Evolutionary conservation across 2,113 vertebrate genomes (phyloP), one percentile per base, ranked within the genome.

Genomic region (Tachysurus vachellii): DNA sequence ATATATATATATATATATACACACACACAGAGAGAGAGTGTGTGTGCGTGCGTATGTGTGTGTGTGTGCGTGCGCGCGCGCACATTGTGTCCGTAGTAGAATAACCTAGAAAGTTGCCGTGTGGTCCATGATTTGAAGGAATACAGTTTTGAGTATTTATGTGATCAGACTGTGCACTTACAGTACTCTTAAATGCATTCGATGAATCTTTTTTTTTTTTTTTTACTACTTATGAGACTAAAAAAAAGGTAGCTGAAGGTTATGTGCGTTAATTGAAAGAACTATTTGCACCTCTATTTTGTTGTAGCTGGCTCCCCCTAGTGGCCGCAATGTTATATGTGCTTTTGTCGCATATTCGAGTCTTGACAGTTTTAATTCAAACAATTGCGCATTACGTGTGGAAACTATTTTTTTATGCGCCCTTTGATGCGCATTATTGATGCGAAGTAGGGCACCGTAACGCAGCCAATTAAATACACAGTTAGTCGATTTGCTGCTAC

Each of bases 281-380:
- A 0, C 4, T 2, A 66, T 66, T 77, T 66, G 73, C 75, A 80
- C n/a, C 9, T 81, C 88, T 93, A 92, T 89, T 44, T 44, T 91
- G 86, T 91, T 91, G 92, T 82, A 91, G 86, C 91, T 95, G 94
- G 92, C 95, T 93, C 95, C 94, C 94, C 93, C 94, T 95, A 91
- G 93, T 94, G 95, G 93, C 80, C 89, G 89, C 11, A 11, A 19
- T 9, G n/a, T 71, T 56, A 12, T 28, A n/a, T 28, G 81, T 28
- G 7, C 7, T 83, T 79, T 19, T 54, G 50, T 83, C 44, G 28
- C 61, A 17, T 0, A 68, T 17, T 23, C 13, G 64, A 4, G 28
- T 2, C n/a, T 70, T 17, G 53, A 13, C n/a, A 21, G 64, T 68
- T 66, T 62, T 62, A 59, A 61, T 59, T 73, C 54, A 61, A 76